phyloP scores from a whole-genome alignment of 1,140 invertebrate genomes.

The Pygmarrhopalites habei region DNA sequence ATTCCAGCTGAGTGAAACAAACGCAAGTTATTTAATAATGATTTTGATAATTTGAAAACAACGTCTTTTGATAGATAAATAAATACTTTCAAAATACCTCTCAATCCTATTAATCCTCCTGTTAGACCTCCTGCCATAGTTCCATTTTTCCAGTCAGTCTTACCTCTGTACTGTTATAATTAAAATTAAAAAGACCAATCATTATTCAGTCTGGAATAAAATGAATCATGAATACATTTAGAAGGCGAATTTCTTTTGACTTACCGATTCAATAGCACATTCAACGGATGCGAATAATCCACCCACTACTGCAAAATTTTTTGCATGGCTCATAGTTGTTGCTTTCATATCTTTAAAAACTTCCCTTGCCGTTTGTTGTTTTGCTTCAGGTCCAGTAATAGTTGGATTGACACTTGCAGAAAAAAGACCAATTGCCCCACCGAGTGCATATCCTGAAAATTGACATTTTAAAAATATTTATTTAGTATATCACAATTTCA shows the following conservation, averaged over 20 bases:
- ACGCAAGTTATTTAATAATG: not conserved
- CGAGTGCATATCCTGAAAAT: slow-evolving; percentile 71
- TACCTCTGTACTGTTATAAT: slow-evolving; percentile 66
- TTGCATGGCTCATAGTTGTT: slow-evolving; percentile 84
- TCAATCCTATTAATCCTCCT: slow-evolving; percentile 86
- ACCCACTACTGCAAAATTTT: slow-evolving; percentile 95
- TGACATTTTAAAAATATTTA: not conserved
- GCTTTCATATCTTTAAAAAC: slow-evolving; percentile 85
- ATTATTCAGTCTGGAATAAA: too few species aligned
- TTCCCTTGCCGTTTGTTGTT: slow-evolving; percentile 73
- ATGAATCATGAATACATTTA: too few species aligned
- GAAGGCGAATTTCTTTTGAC: too few species aligned
- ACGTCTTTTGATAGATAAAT: not conserved
- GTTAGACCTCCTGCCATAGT: slow-evolving; percentile 88
- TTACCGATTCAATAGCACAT: slow-evolving; percentile 82
- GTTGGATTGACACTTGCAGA: slow-evolving; percentile 90
- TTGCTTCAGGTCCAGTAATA: slow-evolving; percentile 56
- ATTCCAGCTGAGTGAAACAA: slow-evolving; percentile 64
- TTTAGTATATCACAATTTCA: not conserved
- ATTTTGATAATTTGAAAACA: not conserved
- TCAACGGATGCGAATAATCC: slow-evolving; percentile 86
- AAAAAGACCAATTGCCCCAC: slow-evolving; percentile 87
- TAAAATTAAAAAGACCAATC: too few species aligned
- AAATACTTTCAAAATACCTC: too few species aligned
- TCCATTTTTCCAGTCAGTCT: slow-evolving; percentile 93